Evolutionary conservation across 2,888 invertebrate species (phyloP).

Genomic region (Lordiphosa andalusiaca): DNA sequence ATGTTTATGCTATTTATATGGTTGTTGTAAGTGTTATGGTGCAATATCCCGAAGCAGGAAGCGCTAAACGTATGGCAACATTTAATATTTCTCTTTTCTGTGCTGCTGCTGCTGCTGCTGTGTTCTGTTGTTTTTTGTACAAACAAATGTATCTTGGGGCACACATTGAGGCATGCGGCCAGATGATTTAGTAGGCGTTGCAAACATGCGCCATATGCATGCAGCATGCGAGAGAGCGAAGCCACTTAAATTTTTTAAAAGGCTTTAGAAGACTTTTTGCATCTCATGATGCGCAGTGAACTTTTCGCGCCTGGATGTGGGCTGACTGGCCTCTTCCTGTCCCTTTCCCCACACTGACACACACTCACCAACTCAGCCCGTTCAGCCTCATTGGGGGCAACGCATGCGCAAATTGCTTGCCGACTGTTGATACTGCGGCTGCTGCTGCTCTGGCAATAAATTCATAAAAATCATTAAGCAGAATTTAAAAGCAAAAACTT

Average conservation of each 20-base stretch:
- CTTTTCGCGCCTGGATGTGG: conserved; percentile 47
- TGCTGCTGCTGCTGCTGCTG: not conserved
- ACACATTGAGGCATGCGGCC: conserved; percentile 62
- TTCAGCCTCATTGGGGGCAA: conserved; percentile 69
- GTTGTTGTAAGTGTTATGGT: conserved; percentile 18
- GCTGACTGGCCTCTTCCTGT: conserved; percentile 19
- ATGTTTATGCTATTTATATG: conserved; percentile 19
- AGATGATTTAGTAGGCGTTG: conserved; percentile 73
- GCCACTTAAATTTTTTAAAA: conserved; percentile 64
- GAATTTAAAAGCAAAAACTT: conserved; percentile 44
- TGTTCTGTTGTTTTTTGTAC: conserved; percentile 37
- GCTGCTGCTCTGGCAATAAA: conserved; percentile 51
- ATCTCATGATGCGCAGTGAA: conserved; percentile 39
- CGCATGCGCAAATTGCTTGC: conserved; percentile 69
- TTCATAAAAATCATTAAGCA: conserved; percentile 71
- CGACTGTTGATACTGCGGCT: conserved; percentile 35
- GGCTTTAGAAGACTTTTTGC: conserved; percentile 34
- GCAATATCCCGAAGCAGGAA: conserved; percentile 46
- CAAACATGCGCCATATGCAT: conserved; percentile 71
- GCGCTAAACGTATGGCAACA: conserved; percentile 60
- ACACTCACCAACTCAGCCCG: conserved; percentile 9
- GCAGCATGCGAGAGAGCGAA: conserved; percentile 58
- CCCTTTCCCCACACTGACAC: not conserved
- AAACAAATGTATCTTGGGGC: conserved; percentile 54
- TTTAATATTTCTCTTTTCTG: conserved; percentile 24